Percentiles rank a stretch among this genome's conserved stretches.
Evolutionary conservation across 2,888 invertebrate genomes (phyloP).

Genomic region (Brenthis ino): DNA sequence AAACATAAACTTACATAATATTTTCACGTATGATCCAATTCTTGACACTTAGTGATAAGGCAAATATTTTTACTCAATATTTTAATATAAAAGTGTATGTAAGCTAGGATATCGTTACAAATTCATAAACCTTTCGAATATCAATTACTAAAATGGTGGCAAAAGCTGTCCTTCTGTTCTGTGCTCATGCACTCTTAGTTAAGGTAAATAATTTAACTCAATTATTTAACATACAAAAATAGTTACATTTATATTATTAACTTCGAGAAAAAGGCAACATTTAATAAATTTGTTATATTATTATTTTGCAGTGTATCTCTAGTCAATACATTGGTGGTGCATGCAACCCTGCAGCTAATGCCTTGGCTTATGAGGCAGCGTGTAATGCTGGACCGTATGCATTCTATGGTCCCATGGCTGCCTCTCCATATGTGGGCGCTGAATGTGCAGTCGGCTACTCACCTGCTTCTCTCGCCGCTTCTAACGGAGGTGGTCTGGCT

Average conservation of each 20-base stretch:
- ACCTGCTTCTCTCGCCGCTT: conserved; percentile 51
- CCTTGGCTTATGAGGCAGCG: conserved; percentile 16
- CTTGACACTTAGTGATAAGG: neutral
- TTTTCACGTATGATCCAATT: neutral
- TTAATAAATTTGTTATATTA: neutral
- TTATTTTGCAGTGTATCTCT: conserved; percentile 13
- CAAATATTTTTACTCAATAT: neutral
- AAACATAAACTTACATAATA: neutral
- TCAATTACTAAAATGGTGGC: conserved; percentile 24
- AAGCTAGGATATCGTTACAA: neutral
- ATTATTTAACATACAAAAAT: neutral
- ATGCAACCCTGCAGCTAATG: conserved; percentile 25
- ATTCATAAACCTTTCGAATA: neutral
- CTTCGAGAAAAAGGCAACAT: neutral
- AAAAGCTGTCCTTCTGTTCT: conserved; percentile 39
- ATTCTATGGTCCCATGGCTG: conserved; percentile 4
- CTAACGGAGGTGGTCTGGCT: conserved; percentile 25
- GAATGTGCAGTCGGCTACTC: conserved; percentile 46
- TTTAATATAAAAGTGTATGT: neutral
- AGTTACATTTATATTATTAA: too few relatives aligned
- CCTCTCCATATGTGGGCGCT: conserved; percentile 33
- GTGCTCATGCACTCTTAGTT: conserved; percentile 39
- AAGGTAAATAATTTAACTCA: conserved; percentile 35
- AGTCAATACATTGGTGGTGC: conserved; percentile 29
- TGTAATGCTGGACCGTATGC: conserved; percentile 22